phyloP scores from a whole-genome alignment of 2,797 vertebrate species.

The Pogoniulus pusillus region DNA sequence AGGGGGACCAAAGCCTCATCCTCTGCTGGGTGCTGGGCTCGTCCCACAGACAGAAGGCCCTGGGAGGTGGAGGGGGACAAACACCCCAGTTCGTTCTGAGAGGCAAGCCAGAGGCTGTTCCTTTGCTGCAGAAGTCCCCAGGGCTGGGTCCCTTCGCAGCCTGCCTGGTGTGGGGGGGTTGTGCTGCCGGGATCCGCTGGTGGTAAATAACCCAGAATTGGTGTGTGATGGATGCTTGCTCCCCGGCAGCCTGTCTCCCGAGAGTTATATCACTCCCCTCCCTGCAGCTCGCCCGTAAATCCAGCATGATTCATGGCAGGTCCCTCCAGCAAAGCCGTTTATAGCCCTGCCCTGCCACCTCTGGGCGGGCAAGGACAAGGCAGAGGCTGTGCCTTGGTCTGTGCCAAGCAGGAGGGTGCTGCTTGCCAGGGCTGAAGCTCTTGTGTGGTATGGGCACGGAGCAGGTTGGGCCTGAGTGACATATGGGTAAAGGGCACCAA shows the following conservation, averaged over 20 bases:
- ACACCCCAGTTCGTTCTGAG: neutral
- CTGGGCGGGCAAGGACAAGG: neutral
- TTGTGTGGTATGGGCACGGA: neutral
- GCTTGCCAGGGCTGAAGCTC: neutral
- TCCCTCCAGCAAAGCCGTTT: conserved; percentile 11
- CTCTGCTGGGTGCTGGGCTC: rapidly evolving
- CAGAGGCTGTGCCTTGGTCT: rapidly evolving
- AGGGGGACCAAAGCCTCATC: neutral
- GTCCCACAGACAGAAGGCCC: rapidly evolving
- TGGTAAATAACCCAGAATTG: conserved; percentile 60
- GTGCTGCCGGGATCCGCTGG: conserved; percentile 26
- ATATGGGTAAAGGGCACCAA: neutral
- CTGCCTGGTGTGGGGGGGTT: neutral
- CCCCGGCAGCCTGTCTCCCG: conserved; percentile 29
- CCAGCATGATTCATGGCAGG: conserved; percentile 49
- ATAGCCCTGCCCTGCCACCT: neutral
- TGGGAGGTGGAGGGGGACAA: neutral
- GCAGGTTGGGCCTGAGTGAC: neutral
- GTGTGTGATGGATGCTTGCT: conserved; percentile 45
- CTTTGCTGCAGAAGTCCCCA: neutral
- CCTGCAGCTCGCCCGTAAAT: conserved; percentile 63
- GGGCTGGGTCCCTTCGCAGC: neutral
- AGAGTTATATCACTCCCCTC: conserved; percentile 64
- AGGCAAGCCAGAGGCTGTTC: neutral
- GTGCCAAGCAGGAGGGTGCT: neutral